Percentiles rank a stretch among this genome's conserved stretches.
Conservation (phyloP, 2,113 vertebrate species). For the Microtus ochrogaster region DNA sequence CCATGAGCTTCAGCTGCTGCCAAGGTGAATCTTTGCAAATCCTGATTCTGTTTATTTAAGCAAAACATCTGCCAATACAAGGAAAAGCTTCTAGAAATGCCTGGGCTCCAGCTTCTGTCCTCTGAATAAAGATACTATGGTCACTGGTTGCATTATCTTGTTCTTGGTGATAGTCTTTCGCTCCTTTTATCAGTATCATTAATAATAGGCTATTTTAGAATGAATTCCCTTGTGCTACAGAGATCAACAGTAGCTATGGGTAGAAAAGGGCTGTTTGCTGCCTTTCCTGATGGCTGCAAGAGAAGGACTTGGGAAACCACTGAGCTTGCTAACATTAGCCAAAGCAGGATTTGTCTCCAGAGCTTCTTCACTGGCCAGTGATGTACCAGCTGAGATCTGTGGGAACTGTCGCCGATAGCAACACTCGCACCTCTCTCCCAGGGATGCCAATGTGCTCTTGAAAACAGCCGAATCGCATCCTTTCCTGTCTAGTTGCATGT, state of each 20-base stretch:
- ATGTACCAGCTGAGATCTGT: background rate
- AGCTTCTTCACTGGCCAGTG: background rate
- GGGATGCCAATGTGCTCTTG: background rate
- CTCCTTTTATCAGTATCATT: background rate
- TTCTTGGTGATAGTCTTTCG: background rate
- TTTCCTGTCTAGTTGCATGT: background rate
- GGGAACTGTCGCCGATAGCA: slow-evolving; percentile 26
- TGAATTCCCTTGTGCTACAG: background rate
- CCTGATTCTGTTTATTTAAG: slow-evolving; percentile 68
- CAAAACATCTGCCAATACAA: slow-evolving; percentile 72
- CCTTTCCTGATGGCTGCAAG: background rate
- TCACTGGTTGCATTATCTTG: background rate
- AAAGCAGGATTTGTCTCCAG: slow-evolving; percentile 7
- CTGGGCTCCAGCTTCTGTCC: slow-evolving; percentile 7
- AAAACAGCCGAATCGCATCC: background rate
- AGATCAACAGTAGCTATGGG: background rate
- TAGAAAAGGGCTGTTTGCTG: background rate
- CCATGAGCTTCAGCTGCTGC: slow-evolving; percentile 41
- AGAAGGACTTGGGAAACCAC: slow-evolving; percentile 52
- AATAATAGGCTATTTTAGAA: background rate
- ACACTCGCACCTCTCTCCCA: background rate
- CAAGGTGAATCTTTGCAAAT: slow-evolving; percentile 74
- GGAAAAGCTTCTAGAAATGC: slow-evolving; percentile 26
- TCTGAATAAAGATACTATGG: background rate
- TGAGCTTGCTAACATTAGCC: slow-evolving; percentile 62